Evolutionary conservation across 1,140 invertebrate species (phyloP), one percentile per base, ranked within the genome.

Genomic region (Drosophila funebris): DNA sequence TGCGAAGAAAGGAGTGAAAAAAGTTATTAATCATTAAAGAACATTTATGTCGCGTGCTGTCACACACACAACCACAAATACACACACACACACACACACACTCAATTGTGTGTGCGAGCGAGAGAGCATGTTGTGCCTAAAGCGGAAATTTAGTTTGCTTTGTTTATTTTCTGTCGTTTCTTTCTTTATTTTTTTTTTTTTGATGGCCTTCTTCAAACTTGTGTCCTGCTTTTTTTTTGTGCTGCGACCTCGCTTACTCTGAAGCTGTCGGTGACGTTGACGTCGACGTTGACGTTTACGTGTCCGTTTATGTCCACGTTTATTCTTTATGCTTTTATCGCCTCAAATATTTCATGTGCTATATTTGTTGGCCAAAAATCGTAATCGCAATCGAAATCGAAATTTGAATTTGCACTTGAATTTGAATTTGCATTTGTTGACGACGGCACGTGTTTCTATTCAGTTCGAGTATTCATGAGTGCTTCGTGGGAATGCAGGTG

Each of bases 11-110:
- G 73, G 81, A 85, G 81, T 85, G 82, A 74, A 53, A 81, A 77
- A 81, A 81, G 81, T 85, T 85, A 85, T 85, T 78, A 85, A 87
- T 85, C 81, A 85, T 85, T 85, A 72, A 81, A 75, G 70, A 61
- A 85, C 81, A 85, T 81, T 81, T 87, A 85, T 87, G 78, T 87
- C 74, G 82, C 73, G 52, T 74, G 66, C 64, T 84, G 72, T 79
- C 78, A 61, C 76, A 64, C 62, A 60, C 77, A 62, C 18, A 72
- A 33, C 44, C 36, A 58, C 44, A 43, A 33, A 41, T 36, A 48
- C 39, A 37, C 44, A 63, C 43, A 41, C 39, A 63, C 29, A 62
- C 27, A 52, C n/a, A 50, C 24, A 56, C 16, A 16, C 7, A 31
- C 22, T 33, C 11, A 29, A 31, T 18, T 0, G 14, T 3, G 54